phyloP scores from a whole-genome alignment of 1,140 invertebrate genomes.

The Yoshiicerus persimilis region DNA sequence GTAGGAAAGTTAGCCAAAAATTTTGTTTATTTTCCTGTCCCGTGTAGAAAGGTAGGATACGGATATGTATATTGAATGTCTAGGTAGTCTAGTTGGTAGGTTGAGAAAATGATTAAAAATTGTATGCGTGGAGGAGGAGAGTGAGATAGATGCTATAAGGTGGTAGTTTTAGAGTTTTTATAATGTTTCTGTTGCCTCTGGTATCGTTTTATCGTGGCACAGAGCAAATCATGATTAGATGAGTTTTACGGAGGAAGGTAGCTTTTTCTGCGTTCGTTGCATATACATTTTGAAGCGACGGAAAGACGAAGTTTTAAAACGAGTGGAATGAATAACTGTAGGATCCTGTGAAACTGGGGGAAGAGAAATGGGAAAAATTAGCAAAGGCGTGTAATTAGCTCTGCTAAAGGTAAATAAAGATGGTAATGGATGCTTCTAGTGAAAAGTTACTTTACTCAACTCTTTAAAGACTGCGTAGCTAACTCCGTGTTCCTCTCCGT shows the following conservation, averaged over 20 bases:
- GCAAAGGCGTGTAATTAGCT: slow-evolving; percentile 27
- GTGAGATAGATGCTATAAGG: background rate
- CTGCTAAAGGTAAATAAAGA: slow-evolving; percentile 33
- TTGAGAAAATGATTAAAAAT: background rate
- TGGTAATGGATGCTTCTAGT: slow-evolving; percentile 10
- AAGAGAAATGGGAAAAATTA: slow-evolving; percentile 21
- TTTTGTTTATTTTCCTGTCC: background rate
- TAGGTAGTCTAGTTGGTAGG: no score
- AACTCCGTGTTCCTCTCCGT: background rate
- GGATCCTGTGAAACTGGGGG: background rate
- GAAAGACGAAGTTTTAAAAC: slow-evolving; percentile 10
- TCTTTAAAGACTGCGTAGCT: background rate
- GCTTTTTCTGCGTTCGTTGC: background rate
- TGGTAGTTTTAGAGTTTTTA: background rate
- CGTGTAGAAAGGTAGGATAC: no score
- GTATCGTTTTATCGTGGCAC: background rate
- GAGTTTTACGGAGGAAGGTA: background rate
- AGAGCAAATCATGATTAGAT: background rate
- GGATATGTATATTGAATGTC: background rate
- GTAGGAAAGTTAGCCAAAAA: background rate
- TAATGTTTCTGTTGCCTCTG: background rate
- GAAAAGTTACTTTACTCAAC: background rate
- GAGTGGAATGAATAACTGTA: background rate
- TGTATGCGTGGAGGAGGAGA: background rate
- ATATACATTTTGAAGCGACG: background rate